Evolutionary conservation across 1,140 invertebrate genomes (phyloP), one percentile per base, ranked within the genome.

Genomic region (Drosophila repletoides): DNA sequence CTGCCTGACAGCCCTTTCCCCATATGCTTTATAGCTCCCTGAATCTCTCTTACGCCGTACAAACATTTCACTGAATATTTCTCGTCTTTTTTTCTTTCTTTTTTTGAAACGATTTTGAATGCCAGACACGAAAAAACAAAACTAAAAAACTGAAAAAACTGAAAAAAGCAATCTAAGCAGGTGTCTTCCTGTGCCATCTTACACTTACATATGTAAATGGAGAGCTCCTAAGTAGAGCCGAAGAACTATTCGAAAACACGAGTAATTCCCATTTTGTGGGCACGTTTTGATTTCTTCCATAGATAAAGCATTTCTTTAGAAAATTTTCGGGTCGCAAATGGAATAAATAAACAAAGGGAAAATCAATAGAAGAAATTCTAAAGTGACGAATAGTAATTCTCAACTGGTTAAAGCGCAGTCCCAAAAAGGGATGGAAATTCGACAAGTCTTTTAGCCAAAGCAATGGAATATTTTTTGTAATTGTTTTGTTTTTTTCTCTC

Each of bases 51-150:
- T n/a, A n/a, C n/a, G n/a, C n/a, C n/a, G n/a, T n/a, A n/a, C n/a
- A n/a, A n/a, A n/a, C n/a, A n/a, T n/a, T n/a, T n/a, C n/a, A n/a
- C n/a, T n/a, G n/a, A n/a, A n/a, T n/a, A 14, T 45, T 45, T 28
- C 34, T 17, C 33, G 24, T 9, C 9, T 15, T 52, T 28, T 10
- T 59, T 22, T 36, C 21, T 38, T 33, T 14, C 29, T 40, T 10
- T 55, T 28, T 36, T 19, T 49, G 5, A 21, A 21, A 48, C 29
- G 36, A 29, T 58, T 64, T 64, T 43, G 36, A 48, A 69, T 69
- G 66, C 66, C 51, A 69, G 60, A 69, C 66, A 69, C 65, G 65
- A 68, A 52, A 52, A 26, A 61, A 49, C 7, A 6, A 33, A 41
- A 41, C 17, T 10, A 40, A 0, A n/a, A 10, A n/a, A 14, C 5